A percentile compares a stretch with the other conserved stretches of the same genome.
Conservation (phyloP, 2,797 vertebrate species). For the Pseudocheirus occidentalis region DNA sequence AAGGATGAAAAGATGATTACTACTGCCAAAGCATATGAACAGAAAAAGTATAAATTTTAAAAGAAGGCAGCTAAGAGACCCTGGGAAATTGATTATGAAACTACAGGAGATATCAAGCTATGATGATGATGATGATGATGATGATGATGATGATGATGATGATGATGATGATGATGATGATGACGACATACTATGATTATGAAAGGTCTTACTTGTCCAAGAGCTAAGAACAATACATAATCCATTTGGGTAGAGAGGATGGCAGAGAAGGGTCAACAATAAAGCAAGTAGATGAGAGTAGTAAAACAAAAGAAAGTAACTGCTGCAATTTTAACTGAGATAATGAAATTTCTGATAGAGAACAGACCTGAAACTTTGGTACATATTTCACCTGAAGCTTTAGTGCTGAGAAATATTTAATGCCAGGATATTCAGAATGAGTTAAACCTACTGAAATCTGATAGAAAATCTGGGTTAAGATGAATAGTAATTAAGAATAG, state of each 20-base stretch:
- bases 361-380: conserved; percentile 4
- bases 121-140: no score
- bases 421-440: not conserved
- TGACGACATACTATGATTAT: fast-evolving
- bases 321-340: conserved; percentile 19
- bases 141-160: no score
- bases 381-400: not conserved
- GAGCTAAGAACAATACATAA: not conserved
- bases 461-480: not conserved
- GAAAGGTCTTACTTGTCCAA: not conserved
- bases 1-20: not conserved
- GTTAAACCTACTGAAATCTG: not conserved
- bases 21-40: not conserved
- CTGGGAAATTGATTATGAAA: not conserved
- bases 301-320: conserved; percentile 24
- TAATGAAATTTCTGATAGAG: not conserved
- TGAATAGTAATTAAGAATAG: conserved; percentile 13
- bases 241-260: not conserved
- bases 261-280: not conserved
- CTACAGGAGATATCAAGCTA: not conserved
- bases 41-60: conserved; percentile 18
- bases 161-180: no score
- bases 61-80: not conserved
- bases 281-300: not conserved
- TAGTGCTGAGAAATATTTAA: conserved; percentile 11